Conservation (phyloP, 2,888 invertebrate species). For the Meghimatium bilineatum region DNA sequence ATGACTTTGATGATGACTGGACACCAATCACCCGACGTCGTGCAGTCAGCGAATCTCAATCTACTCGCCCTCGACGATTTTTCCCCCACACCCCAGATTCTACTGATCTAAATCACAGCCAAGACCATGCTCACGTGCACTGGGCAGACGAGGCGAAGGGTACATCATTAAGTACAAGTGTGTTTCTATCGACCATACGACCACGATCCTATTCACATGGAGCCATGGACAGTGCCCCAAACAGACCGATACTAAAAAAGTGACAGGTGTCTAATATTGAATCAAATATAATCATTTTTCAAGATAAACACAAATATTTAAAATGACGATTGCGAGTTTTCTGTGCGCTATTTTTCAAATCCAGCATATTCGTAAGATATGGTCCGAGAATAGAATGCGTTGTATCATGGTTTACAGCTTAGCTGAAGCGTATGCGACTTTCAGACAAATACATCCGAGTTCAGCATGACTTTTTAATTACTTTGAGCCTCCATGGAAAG, state of each 20-base stretch:
- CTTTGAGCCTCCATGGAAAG: too few relatives aligned
- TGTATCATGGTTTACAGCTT: too few relatives aligned
- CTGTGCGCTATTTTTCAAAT: too few relatives aligned
- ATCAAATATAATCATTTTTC: too few relatives aligned
- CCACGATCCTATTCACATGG: slow-evolving; percentile 51
- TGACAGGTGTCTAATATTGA: neutral
- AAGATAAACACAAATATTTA: too few relatives aligned
- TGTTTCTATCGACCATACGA: slow-evolving; percentile 22
- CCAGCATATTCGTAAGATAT: too few relatives aligned
- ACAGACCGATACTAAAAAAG: slow-evolving; percentile 49
- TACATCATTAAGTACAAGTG: slow-evolving; percentile 47
- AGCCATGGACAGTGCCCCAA: slow-evolving; percentile 43
- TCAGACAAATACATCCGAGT: too few relatives aligned
- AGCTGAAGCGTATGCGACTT: too few relatives aligned
- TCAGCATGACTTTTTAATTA: too few relatives aligned
- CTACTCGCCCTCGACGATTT: neutral
- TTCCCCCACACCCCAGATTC: slow-evolving; percentile 20
- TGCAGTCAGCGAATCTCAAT: slow-evolving; percentile 44
- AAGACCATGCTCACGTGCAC: slow-evolving; percentile 50
- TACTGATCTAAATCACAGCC: neutral
- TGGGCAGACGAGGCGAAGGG: slow-evolving; percentile 53
- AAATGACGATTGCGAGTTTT: too few relatives aligned
- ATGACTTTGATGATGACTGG: slow-evolving; percentile 3
- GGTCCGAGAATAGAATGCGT: too few relatives aligned
- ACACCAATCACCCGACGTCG: slow-evolving; percentile 28